Conservation (phyloP, 2,888 invertebrate genomes). For the Clistopyga incitator region DNA sequence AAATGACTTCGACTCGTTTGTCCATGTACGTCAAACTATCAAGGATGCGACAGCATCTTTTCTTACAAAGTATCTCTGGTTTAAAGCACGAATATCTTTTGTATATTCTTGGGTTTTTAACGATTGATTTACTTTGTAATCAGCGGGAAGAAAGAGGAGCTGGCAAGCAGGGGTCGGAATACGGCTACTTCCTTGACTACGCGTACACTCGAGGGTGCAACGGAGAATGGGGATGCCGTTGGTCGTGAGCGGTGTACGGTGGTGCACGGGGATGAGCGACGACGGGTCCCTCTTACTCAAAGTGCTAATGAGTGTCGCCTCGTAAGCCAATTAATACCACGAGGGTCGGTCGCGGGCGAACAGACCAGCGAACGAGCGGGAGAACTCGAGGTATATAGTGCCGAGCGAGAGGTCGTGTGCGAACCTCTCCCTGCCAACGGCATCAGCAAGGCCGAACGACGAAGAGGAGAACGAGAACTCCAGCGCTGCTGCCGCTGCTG, state of each 20-base stretch:
- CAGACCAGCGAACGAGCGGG: constrained; percentile 46
- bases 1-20: background rate
- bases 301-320: constrained; percentile 85
- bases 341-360: constrained; percentile 63
- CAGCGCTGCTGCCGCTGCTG: background rate
- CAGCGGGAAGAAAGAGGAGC: background rate
- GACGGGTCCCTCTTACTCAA: constrained; percentile 79
- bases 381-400: constrained; percentile 42
- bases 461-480: constrained; percentile 47
- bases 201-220: constrained; percentile 33
- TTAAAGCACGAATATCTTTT: background rate
- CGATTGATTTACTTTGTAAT: constrained; percentile 12
- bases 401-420: constrained; percentile 46
- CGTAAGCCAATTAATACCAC: constrained; percentile 84
- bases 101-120: background rate
- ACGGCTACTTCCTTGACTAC: background rate
- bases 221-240: constrained; percentile 14
- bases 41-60: background rate
- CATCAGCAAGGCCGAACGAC: constrained; percentile 58
- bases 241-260: constrained; percentile 44
- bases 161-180: background rate
- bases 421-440: constrained; percentile 20
- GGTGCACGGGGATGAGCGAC: constrained; percentile 39
- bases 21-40: background rate
- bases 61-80: background rate